Percentiles rank a stretch among this genome's conserved stretches.
These are phyloP conservation scores for Notolepis coatsorum DNA, from an alignment of 2,797 vertebrate species.

Conservation along the genomic window DNA sequence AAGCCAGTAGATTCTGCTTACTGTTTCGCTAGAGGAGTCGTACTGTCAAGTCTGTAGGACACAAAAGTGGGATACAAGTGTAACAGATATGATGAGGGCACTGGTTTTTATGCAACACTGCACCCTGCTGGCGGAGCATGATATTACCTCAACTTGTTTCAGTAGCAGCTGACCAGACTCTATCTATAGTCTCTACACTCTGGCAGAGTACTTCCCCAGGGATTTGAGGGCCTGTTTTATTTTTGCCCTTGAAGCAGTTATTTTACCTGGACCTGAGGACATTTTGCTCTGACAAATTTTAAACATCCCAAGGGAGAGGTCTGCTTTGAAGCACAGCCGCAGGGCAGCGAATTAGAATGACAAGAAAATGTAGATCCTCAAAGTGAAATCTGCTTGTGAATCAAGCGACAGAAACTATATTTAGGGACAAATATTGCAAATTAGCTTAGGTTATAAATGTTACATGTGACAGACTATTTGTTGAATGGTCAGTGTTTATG, in stretches of 20 bases:
- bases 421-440: no score
- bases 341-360: conserved; percentile 71
- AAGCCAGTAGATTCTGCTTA: conserved; percentile 56
- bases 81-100: conserved; percentile 58
- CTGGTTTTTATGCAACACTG: conserved; percentile 82
- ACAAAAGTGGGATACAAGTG: conserved; percentile 71
- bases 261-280: conserved; percentile 73
- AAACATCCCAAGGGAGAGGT: conserved; percentile 69
- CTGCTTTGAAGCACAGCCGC: conserved; percentile 64
- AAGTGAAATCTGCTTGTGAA: conserved; percentile 62
- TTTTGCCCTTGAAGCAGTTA: conserved; percentile 71
- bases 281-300: conserved; percentile 66
- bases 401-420: no score
- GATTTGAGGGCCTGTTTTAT: conserved; percentile 53
- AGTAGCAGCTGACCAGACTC: no score
- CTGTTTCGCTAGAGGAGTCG: conserved; percentile 65
- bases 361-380: conserved; percentile 67
- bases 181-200: neutral
- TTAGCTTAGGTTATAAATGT: no score
- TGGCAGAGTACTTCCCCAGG: conserved; percentile 54
- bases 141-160: conserved; percentile 24
- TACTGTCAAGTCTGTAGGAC: conserved; percentile 74
- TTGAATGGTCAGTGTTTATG: no score
- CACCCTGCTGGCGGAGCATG: conserved; percentile 76
- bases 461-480: no score